A percentile compares a stretch with the other conserved stretches of the same genome.
Conservation (phyloP, 2,113 vertebrate species). For the Electrona antarctica region DNA sequence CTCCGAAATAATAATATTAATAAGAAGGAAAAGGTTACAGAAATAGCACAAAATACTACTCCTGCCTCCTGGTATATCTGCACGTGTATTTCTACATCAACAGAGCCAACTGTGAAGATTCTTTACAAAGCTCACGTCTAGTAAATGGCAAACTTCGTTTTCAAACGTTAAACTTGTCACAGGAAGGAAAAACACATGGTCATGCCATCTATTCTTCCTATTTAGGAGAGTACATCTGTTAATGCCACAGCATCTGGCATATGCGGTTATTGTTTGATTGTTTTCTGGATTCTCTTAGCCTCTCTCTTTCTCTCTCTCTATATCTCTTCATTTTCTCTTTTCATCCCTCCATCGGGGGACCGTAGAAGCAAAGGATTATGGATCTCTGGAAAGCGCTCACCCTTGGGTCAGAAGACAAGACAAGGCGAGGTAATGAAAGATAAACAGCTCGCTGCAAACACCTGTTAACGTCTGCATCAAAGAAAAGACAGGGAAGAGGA, state of each 20-base stretch:
- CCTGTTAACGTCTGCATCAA: slow-evolving; percentile 84
- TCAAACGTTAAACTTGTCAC: slow-evolving; percentile 11
- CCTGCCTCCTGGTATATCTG: neutral
- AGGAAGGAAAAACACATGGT: slow-evolving; percentile 20
- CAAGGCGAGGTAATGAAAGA: slow-evolving; percentile 84
- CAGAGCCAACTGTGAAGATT: neutral
- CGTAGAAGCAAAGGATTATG: slow-evolving; percentile 76
- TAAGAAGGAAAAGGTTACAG: neutral
- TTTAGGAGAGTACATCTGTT: slow-evolving; percentile 48
- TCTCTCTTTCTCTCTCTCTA: slow-evolving; percentile 64
- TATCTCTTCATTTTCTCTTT: slow-evolving; percentile 64
- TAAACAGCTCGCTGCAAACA: slow-evolving; percentile 85
- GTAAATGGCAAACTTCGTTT: slow-evolving; percentile 30
- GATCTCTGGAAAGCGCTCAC: slow-evolving; percentile 78
- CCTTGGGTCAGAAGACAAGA: slow-evolving; percentile 82
- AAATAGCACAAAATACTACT: neutral
- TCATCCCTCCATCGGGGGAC: slow-evolving; percentile 76
- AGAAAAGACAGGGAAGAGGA: slow-evolving; percentile 74
- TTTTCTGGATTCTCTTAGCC: slow-evolving; percentile 60
- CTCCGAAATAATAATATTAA: slow-evolving; percentile 1
- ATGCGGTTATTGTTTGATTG: slow-evolving; percentile 75
- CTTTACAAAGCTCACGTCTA: neutral
- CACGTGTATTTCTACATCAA: neutral
- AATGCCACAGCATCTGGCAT: slow-evolving; percentile 69
- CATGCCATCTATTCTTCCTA: slow-evolving; percentile 24